phyloP scores from a whole-genome alignment of 2,888 invertebrate genomes.

The Tipula helvola region DNA sequence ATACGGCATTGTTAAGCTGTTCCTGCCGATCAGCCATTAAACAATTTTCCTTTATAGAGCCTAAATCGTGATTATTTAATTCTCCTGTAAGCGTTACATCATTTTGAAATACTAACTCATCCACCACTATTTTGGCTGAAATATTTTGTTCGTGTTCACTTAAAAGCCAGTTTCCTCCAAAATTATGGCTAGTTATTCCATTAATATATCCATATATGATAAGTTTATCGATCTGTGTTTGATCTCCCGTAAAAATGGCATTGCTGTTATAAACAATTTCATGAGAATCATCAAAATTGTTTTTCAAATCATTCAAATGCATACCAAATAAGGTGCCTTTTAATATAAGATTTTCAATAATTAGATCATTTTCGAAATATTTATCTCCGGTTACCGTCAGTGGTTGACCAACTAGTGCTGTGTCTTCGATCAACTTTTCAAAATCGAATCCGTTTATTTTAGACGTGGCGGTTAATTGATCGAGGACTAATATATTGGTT shows the following conservation, averaged over 20 bases:
- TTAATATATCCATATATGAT: slow-evolving; percentile 34
- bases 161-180: slow-evolving; percentile 34
- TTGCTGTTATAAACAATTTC: neutral
- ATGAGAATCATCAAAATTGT: neutral
- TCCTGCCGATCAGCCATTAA: slow-evolving; percentile 39
- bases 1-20: slow-evolving; percentile 32
- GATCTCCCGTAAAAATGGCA: neutral
- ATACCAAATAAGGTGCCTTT: slow-evolving; percentile 10
- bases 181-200: slow-evolving; percentile 30
- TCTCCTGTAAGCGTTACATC: slow-evolving; percentile 24
- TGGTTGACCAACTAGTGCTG: neutral
- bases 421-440: slow-evolving; percentile 5
- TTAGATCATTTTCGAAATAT: slow-evolving; percentile 8
- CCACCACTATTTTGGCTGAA: slow-evolving; percentile 25
- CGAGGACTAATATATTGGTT: slow-evolving; percentile 23
- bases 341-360: neutral
- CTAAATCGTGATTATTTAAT: slow-evolving; percentile 36
- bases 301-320: neutral
- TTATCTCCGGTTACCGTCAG: slow-evolving; percentile 5
- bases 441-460: slow-evolving; percentile 12
- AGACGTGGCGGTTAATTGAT: slow-evolving; percentile 25
- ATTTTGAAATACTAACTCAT: slow-evolving; percentile 18
- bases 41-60: slow-evolving; percentile 35
- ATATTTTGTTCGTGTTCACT: slow-evolving; percentile 28
- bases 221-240: slow-evolving; percentile 30